These are phyloP conservation scores for Notothenia rossii DNA, from an alignment of 2,113 vertebrate genomes.

Conservation along the genomic window DNA sequence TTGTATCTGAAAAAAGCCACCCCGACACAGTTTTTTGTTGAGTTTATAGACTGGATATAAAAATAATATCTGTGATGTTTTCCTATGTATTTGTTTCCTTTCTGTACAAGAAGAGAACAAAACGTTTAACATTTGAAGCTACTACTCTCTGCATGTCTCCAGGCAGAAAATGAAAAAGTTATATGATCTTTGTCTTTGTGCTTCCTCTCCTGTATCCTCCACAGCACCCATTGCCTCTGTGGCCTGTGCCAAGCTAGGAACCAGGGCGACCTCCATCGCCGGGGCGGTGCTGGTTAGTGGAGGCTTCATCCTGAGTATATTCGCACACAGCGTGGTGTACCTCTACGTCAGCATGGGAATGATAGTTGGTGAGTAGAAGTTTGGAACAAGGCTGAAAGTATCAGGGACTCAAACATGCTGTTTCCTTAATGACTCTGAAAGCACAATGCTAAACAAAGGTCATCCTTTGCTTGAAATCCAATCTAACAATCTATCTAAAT, in stretches of 20 bases:
- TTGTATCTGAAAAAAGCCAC: conserved; percentile 8
- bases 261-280: conserved; percentile 83
- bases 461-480: neutral
- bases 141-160: neutral
- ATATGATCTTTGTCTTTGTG: neutral
- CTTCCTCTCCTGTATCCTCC: conserved; percentile 28
- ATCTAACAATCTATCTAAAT: neutral
- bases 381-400: neutral
- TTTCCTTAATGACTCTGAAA: neutral
- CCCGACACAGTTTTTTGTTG: neutral
- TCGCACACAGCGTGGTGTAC: conserved; percentile 87
- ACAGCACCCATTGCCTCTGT: conserved; percentile 88
- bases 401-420: neutral
- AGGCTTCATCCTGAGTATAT: conserved; percentile 91
- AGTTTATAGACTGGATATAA: neutral
- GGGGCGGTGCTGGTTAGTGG: conserved; percentile 86
- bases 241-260: conserved; percentile 86
- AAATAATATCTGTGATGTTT: neutral
- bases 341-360: conserved; percentile 94
- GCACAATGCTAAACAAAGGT: neutral
- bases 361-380: conserved; percentile 87
- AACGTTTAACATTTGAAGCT: neutral
- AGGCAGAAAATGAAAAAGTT: neutral
- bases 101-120: neutral
- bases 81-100: neutral